phyloP scores from a whole-genome alignment of 2,888 invertebrate genomes.

The Apantesis nais region DNA sequence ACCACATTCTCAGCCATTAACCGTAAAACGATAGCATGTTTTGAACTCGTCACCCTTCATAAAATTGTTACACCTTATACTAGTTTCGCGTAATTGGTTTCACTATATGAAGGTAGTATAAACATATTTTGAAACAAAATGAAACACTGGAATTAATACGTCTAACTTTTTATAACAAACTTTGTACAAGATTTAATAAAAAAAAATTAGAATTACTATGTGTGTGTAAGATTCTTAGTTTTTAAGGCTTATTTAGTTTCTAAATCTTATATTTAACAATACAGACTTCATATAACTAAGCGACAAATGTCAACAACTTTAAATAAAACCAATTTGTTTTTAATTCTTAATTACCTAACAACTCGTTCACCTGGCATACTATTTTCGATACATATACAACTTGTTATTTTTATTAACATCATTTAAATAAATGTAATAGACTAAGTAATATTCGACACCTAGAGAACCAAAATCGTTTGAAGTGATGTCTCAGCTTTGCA shows the following conservation, averaged over 20 bases:
- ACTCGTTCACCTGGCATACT: neutral
- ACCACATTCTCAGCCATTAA: constrained; percentile 7
- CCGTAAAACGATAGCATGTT: constrained; percentile 4
- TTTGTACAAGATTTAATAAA: neutral
- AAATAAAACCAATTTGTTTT: no score
- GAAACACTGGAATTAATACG: neutral
- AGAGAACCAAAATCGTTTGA: no score
- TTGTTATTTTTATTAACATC: no score
- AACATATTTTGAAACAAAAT: constrained; percentile 8
- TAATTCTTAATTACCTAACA: neutral
- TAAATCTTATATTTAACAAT: no score
- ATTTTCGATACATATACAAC: neutral
- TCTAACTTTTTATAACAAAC: neutral
- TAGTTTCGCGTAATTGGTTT: constrained; percentile 10
- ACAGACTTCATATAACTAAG: neutral
- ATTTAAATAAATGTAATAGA: no score
- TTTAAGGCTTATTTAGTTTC: neutral
- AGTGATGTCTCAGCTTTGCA: no score
- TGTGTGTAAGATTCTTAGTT: no score
- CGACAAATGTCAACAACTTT: neutral
- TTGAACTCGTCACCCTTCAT: constrained; percentile 2
- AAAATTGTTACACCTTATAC: constrained; percentile 12
- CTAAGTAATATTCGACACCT: no score
- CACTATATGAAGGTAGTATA: neutral
- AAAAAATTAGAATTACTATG: neutral